Evolutionary conservation across 2,113 vertebrate species (phyloP), one percentile per base, ranked within the genome.

Genomic region (Barbus barbus): DNA sequence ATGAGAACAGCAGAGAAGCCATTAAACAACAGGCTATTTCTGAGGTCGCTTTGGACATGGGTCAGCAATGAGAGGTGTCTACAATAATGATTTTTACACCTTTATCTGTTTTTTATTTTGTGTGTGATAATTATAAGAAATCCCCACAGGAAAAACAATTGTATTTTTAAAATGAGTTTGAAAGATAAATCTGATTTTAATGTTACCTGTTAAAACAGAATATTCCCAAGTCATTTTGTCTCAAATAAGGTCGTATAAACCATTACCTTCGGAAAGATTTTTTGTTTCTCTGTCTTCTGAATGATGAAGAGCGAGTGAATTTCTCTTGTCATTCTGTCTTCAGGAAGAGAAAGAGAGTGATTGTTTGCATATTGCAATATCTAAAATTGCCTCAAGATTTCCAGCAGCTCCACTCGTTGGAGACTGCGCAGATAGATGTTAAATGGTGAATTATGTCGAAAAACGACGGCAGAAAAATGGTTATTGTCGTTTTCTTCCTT

Each of bases 271-370:
- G 81, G 81, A 56, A 82, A 18, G 46, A 85, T 74, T 73, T 18
- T 16, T 48, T 44, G 8, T 13, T 41, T 82, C 77, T 89, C 84
- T 92, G 90, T 90, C 91, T 89, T 94, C 90, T 90, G 89, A 82
- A 60, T 78, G 86, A 90, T 90, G 84, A 88, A 91, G 86, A 90
- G 91, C 83, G 90, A 88, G 88, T 88, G 73, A 78, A 91, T 67
- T 89, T 92, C 91, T 90, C 91, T 89, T 91, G 90, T 89, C 91
- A 91, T 93, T 91, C 93, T 93, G 93, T 94, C 93, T 92, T 92
- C 91, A 93, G 89, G 91, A 90, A 91, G 87, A 87, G 90, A 91
- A 87, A 79, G 82, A 78, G 91, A 90, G 87, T 85, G 88, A 89
- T 83, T 86, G 87, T 90, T 90, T 91, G 90, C 90, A 89, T 90